Evolutionary conservation across 2,797 vertebrate genomes (phyloP).

Genomic region (Betta splendens): DNA sequence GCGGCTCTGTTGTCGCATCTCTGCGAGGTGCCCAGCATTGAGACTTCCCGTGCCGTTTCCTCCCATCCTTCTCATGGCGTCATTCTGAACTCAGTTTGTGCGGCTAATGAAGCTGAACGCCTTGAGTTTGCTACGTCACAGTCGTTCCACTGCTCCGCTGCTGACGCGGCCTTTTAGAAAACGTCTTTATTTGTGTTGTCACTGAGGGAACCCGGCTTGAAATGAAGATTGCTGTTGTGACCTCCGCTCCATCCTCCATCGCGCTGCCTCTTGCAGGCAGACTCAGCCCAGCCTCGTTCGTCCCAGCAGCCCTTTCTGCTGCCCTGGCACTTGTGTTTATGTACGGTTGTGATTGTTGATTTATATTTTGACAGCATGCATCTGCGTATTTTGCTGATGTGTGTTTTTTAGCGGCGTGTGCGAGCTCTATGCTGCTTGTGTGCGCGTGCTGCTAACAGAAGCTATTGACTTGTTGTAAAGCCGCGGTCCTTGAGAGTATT

Average conservation of each 20-base stretch:
- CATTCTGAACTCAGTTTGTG: too few species aligned
- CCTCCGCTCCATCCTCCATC: slow-evolving; percentile 24
- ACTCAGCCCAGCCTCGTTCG: slow-evolving; percentile 60
- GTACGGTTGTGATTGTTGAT: slow-evolving; percentile 81
- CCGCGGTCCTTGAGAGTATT: slow-evolving; percentile 79
- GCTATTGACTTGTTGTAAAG: slow-evolving; percentile 81
- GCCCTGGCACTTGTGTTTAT: slow-evolving; percentile 81
- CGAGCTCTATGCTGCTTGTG: slow-evolving; percentile 13
- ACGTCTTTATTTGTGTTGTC: background rate
- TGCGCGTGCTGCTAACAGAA: slow-evolving; percentile 62
- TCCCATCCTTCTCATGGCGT: too few species aligned
- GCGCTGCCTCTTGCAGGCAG: slow-evolving; percentile 26
- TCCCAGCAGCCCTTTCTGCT: slow-evolving; percentile 74
- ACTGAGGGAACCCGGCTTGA: slow-evolving; percentile 33
- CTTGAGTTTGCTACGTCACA: too few species aligned
- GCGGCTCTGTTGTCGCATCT: too few species aligned
- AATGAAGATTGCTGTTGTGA: slow-evolving; percentile 58
- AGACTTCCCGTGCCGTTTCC: too few species aligned
- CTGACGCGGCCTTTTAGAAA: too few species aligned
- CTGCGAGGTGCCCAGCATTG: too few species aligned
- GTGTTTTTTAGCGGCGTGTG: slow-evolving; percentile 57
- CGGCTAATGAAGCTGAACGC: too few species aligned
- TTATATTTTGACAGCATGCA: slow-evolving; percentile 83
- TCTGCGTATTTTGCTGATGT: slow-evolving; percentile 82
- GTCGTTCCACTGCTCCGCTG: too few species aligned